Evolutionary conservation across 2,113 vertebrate genomes (phyloP), one percentile per base, ranked within the genome.

Genomic region (Eudyptes chrysolophus): DNA sequence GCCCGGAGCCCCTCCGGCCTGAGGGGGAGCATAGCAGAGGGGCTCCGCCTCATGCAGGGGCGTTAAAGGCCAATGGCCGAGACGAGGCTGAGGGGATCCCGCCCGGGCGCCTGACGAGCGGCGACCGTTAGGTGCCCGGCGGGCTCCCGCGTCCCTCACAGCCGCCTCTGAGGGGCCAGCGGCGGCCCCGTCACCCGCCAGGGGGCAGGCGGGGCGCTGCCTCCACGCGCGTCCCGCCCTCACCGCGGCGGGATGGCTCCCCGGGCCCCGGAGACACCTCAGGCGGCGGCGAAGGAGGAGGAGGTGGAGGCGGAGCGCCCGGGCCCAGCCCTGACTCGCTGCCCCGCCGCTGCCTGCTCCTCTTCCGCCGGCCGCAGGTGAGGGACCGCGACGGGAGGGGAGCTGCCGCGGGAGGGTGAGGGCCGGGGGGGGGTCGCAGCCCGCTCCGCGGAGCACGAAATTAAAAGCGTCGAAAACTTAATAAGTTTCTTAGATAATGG

Each of bases 131-230:
- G 12, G 25, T 3, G 36, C 18, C 9, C 29, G 40, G 14, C 17
- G 46, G 15, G 11, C 2, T 4, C 6, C 46, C 32, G 10, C 18
- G 4, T 12, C 32, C 46, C 71, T 32, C 60, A 3, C 9, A 7
- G 36, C 22, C 30, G 7, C 15, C 66, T 2, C 85, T 6, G 30
- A 30, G 9, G 60, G 20, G 24, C 40, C n/a, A 7, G 16, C 46
- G 30, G 20, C 46, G 13, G 44, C 13, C 48, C 34, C 66, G 12
- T 15, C 57, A 42, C 87, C 87, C 87, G 78, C 87, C 87, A 76
- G 87, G 79, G 54, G 87, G 94, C 95, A 83, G 94, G 76, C 77
- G 71, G 89, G 77, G 92, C 86, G 78, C 62, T 46, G 72, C 51
- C 11, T 61, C 61, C 46, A 40, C 65, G 25, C 62, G 66, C 40